phyloP scores from a whole-genome alignment of 2,113 vertebrate genomes.

The Gymnocephalus cernua region DNA sequence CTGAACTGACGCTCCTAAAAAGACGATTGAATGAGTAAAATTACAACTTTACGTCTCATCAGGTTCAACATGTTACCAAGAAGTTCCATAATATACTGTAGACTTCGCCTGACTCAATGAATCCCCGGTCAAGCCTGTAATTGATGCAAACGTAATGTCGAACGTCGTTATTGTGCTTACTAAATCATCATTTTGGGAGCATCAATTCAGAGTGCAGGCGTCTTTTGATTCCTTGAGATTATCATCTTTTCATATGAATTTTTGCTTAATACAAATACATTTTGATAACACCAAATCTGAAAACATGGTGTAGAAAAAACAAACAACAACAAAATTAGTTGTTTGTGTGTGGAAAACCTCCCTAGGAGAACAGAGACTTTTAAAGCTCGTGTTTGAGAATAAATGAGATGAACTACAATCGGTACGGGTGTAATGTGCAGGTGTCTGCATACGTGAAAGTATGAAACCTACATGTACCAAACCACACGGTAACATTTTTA shows the following conservation, averaged over 20 bases:
- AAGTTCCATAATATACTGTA: not conserved
- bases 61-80: not conserved
- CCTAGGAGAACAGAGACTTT: not conserved
- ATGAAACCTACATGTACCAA: slow-evolving; percentile 16
- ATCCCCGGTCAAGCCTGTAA: not conserved
- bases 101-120: not conserved
- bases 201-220: too few relatives aligned
- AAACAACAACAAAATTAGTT: not conserved
- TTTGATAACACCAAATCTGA: not conserved
- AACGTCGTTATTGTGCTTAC: too few relatives aligned
- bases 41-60: not conserved
- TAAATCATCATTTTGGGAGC: not conserved
- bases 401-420: not conserved
- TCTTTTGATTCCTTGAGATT: not conserved
- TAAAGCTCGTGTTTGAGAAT: not conserved
- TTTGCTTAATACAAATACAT: not conserved
- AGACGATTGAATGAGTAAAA: not conserved
- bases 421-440: not conserved
- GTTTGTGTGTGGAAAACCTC: not conserved
- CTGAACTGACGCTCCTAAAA: not conserved
- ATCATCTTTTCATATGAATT: not conserved
- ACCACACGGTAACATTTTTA: slow-evolving; percentile 27
- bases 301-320: not conserved
- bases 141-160: not conserved
- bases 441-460: not conserved